Percentiles rank a stretch among this genome's conserved stretches.
These are phyloP conservation scores for Chaetodon auriga DNA, from an alignment of 2,113 vertebrate species.

Conservation along the genomic window DNA sequence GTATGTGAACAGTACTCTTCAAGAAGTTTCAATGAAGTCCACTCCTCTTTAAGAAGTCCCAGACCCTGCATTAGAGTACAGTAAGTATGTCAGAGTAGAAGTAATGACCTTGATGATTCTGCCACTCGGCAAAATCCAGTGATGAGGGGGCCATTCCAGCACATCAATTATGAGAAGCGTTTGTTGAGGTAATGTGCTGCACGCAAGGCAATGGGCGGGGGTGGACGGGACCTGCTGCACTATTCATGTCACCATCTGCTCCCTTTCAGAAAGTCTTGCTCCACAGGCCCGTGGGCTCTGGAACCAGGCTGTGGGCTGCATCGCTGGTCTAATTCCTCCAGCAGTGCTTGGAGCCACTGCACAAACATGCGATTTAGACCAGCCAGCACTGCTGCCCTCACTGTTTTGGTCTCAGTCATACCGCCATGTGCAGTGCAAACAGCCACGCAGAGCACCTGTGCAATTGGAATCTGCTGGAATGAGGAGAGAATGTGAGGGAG, in stretches of 20 bases:
- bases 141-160: slow-evolving; percentile 70
- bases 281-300: slow-evolving; percentile 64
- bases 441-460: slow-evolving; percentile 50
- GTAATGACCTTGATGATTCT: slow-evolving; percentile 77
- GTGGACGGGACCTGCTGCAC: slow-evolving; percentile 74
- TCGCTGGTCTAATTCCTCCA: slow-evolving; percentile 55
- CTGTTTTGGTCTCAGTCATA: slow-evolving; percentile 49
- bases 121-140: slow-evolving; percentile 67
- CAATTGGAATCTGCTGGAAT: slow-evolving; percentile 55
- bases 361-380: slow-evolving; percentile 55
- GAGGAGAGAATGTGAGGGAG: slow-evolving; percentile 41
- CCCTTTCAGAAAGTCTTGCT: slow-evolving; percentile 68
- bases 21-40: slow-evolving; percentile 27
- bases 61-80: slow-evolving; percentile 2
- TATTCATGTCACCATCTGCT: slow-evolving; percentile 85
- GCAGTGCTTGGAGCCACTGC: slow-evolving; percentile 49
- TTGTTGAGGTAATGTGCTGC: slow-evolving; percentile 82
- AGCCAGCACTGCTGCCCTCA: slow-evolving; percentile 30
- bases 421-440: slow-evolving; percentile 59
- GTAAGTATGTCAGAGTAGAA: slow-evolving; percentile 38
- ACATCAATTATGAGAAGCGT: slow-evolving; percentile 81
- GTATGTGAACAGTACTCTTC: background rate
- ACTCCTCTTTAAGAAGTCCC: slow-evolving; percentile 23
- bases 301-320: slow-evolving; percentile 45
- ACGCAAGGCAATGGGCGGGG: slow-evolving; percentile 71